A percentile compares a stretch with the other conserved stretches of the same genome.
phyloP scores from a whole-genome alignment of 1,140 invertebrate species.

The Atta texana region DNA sequence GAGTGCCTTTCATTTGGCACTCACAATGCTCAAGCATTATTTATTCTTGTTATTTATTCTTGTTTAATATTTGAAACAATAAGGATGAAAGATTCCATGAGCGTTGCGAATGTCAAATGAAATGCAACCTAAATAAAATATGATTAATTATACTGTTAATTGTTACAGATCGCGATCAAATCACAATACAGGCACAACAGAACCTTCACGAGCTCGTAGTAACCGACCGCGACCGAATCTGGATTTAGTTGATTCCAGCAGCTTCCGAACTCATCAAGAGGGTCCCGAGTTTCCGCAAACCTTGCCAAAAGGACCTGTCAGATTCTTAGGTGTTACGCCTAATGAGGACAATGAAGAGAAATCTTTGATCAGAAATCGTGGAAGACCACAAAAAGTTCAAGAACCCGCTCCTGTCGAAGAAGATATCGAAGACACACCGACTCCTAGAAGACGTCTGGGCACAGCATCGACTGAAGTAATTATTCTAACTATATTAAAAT shows the following conservation, averaged over 20 bases:
- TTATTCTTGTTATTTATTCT: too few relatives aligned
- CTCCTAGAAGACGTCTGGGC: slow-evolving; percentile 76
- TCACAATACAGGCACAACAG: slow-evolving; percentile 83
- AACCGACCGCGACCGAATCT: slow-evolving; percentile 89
- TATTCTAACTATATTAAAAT: slow-evolving; percentile 29
- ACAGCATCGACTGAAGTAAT: slow-evolving; percentile 74
- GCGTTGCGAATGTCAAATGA: too few relatives aligned
- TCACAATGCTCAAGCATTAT: too few relatives aligned
- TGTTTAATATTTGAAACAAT: too few relatives aligned
- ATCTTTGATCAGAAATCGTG: slow-evolving; percentile 67
- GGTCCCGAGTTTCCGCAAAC: slow-evolving; percentile 86
- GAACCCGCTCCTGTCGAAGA: slow-evolving; percentile 79
- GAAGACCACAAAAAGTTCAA: slow-evolving; percentile 78
- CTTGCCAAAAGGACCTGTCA: slow-evolving; percentile 87
- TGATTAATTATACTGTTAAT: not conserved
- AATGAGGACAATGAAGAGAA: slow-evolving; percentile 86
- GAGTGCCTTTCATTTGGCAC: too few relatives aligned
- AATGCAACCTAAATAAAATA: too few relatives aligned
- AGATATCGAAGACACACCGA: slow-evolving; percentile 69
- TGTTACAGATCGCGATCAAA: slow-evolving; percentile 81
- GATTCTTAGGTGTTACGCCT: slow-evolving; percentile 87
- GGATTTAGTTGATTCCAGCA: slow-evolving; percentile 92
- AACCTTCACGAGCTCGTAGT: slow-evolving; percentile 85
- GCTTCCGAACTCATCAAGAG: slow-evolving; percentile 91
- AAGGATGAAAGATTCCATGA: too few relatives aligned